Percentiles rank a stretch among this genome's conserved stretches.
These are phyloP conservation scores for Drosophila macrothrix DNA, from an alignment of 2,888 invertebrate genomes.

Conservation along the genomic window DNA sequence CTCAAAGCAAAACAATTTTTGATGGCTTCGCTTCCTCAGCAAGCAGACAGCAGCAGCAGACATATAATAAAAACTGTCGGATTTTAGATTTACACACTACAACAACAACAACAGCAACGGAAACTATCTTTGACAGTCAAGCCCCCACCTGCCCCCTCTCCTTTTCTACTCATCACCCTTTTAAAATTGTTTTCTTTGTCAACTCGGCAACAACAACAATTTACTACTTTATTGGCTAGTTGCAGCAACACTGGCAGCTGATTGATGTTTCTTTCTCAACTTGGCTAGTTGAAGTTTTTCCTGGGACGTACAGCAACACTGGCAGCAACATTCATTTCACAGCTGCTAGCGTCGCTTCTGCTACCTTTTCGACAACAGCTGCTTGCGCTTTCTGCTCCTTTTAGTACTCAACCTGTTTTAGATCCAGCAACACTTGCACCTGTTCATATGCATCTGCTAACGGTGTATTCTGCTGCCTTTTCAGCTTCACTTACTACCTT, in stretches of 20 bases:
- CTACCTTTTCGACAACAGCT: neutral
- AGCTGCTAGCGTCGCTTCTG: neutral
- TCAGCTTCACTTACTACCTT: neutral
- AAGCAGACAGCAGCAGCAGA: slow-evolving; percentile 10
- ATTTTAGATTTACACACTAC: slow-evolving; percentile 49
- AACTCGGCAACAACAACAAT: slow-evolving; percentile 39
- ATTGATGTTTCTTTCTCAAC: neutral
- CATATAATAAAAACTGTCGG: slow-evolving; percentile 46
- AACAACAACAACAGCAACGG: slow-evolving; percentile 51
- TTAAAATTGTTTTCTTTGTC: slow-evolving; percentile 60
- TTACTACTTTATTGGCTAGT: slow-evolving; percentile 45
- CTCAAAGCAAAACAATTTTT: slow-evolving; percentile 10
- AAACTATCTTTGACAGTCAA: slow-evolving; percentile 45
- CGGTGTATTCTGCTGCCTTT: neutral
- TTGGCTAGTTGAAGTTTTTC: neutral
- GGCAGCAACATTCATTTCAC: neutral
- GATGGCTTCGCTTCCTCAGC: slow-evolving; percentile 53
- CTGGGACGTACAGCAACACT: neutral
- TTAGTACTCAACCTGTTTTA: neutral
- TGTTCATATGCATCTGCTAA: neutral
- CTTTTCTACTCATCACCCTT: neutral
- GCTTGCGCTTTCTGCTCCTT: neutral
- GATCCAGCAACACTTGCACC: neutral
- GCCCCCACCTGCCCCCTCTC: neutral
- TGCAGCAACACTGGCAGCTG: slow-evolving; percentile 44